Conservation (phyloP, 2,888 invertebrate genomes). For the Protonemura montana region DNA sequence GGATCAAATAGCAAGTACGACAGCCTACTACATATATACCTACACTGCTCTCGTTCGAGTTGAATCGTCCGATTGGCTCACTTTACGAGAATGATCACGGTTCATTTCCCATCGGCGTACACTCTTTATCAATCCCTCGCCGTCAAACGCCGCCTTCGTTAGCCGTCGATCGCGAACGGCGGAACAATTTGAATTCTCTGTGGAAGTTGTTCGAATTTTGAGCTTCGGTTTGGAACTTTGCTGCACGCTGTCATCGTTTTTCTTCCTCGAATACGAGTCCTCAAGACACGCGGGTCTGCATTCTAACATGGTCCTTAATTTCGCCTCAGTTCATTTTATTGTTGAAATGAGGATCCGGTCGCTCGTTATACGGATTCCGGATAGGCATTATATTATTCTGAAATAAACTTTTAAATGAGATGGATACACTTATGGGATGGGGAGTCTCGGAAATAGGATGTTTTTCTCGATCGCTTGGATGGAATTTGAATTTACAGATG, state of each 20-base stretch:
- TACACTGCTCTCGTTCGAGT: background rate
- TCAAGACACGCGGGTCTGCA: background rate
- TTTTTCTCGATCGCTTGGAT: background rate
- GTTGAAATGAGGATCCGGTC: background rate
- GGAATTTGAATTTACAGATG: background rate
- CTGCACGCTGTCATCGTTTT: background rate
- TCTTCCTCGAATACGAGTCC: background rate
- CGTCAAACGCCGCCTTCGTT: conserved; percentile 23
- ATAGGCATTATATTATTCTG: background rate
- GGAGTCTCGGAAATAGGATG: background rate
- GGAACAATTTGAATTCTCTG: conserved; percentile 34
- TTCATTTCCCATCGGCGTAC: background rate
- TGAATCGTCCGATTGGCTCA: conserved; percentile 15
- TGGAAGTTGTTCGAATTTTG: conserved; percentile 30
- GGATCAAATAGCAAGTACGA: background rate
- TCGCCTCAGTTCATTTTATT: conserved; percentile 31
- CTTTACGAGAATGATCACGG: conserved; percentile 32
- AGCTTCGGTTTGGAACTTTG: background rate
- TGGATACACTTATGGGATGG: background rate
- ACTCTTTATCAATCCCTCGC: conserved; percentile 17
- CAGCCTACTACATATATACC: background rate
- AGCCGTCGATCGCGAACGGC: conserved; percentile 17
- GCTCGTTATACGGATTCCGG: background rate
- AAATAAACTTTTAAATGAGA: conserved; percentile 5
- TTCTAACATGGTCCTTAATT: background rate